Evolutionary conservation across 2,888 invertebrate genomes (phyloP), one percentile per base, ranked within the genome.

Genomic region (Gandaritis pyraliata): DNA sequence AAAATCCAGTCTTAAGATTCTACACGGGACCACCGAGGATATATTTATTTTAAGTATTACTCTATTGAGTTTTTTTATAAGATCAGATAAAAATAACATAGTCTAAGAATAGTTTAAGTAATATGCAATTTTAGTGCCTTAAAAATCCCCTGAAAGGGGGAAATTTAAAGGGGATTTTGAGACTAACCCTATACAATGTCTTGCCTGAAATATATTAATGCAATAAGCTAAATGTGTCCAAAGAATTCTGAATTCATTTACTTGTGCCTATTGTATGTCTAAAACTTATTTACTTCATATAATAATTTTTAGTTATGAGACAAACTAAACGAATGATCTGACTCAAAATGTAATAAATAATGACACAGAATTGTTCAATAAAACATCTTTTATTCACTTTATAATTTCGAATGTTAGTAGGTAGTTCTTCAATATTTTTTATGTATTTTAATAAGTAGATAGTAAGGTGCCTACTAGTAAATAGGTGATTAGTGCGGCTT

Each of bases 141-240:
- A n/a, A n/a, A n/a, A n/a, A n/a, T n/a, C n/a, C n/a, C n/a, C n/a
- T n/a, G n/a, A n/a, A n/a, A n/a, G n/a, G n/a, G n/a, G n/a, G n/a
- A n/a, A n/a, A n/a, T n/a, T n/a, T n/a, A n/a, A n/a, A n/a, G n/a
- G n/a, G n/a, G n/a, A n/a, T n/a, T n/a, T n/a, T n/a, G n/a, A n/a
- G n/a, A n/a, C n/a, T n/a, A n/a, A n/a, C n/a, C n/a, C n/a, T n/a
- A 73, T 76, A 80, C 73, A 72, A 74, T 78, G 80, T 87, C 88
- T 87, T 88, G 87, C 87, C 88, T 81, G 62, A 69, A 63, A 59
- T 58, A 54, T 62, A 64, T 67, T 66, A 66, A 67, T 62, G 65
- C 67, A 70, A 68, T 73, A 67, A 65, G 63, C 51, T 61, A 51
- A 58, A 45, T 56, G 54, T 66, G 47, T 63, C 66, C 54, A 64